Base-by-base conservation (phyloP, 2,888 invertebrate species). In the Ectropis crepuscularia region DNA sequence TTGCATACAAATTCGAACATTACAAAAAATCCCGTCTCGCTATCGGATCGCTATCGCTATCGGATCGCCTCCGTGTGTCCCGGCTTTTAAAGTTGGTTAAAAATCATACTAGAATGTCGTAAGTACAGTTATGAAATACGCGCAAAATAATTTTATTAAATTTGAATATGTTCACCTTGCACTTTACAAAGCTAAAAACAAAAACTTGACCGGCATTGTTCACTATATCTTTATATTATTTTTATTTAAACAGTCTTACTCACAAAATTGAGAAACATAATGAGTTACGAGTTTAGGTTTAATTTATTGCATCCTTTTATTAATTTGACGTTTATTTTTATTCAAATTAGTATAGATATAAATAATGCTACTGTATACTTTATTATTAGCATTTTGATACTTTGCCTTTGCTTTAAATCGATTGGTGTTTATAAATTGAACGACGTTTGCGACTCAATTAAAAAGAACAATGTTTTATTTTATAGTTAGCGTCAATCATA, bases 301-400 rank as follows among this genome's bases (percentile, higher is more conserved):
- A 55, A 51, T 69, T 65, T 63, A 67, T 51, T 58, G 59, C 57
- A 48, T 39, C 16, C 59, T 61, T 65, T 59, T 61, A 28, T 43
- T 57, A 57, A 61, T 55, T 47, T 65, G 61, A 67, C 63, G 59
- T 67, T 67, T 61, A 65, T 63, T 42, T 60, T 53, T 28, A 28
- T 28, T 28, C 16, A 28, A 2, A 28, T 28, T 28, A 28, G 16
- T 2, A 28, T 28, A 28, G 16, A 28, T 28, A 28, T 28, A 28
- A 28, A 28, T 28, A 28, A 28, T 28, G 16, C 16, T 28, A 28
- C 16, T 28, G 16, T 28, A 28, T 28, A 28, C 16, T 28, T 2
- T 28, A 4, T 28, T 28, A 28, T 28, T 28, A 28, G 16, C 16
- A 28, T 28, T 28, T 28, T 28, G 16, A 28, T 28, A 28, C 16